Conservation (phyloP, 2,888 invertebrate species). For the Seira sanloemensis region DNA sequence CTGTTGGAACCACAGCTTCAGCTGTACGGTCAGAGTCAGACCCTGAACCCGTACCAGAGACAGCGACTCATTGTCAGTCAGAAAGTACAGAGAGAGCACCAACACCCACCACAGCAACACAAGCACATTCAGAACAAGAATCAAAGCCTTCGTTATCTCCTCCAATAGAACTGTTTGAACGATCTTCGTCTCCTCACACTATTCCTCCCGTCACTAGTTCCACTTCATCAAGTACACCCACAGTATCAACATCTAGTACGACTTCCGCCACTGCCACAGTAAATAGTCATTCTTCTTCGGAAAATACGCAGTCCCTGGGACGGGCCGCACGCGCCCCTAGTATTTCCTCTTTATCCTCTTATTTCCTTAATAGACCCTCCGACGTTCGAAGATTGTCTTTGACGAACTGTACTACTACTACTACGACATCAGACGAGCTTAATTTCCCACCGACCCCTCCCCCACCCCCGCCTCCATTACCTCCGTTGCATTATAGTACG, state of each 20-base stretch:
- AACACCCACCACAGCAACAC: slow-evolving; percentile 2
- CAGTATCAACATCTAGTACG: slow-evolving; percentile 39
- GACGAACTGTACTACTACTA: slow-evolving; percentile 30
- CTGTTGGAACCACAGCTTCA: slow-evolving; percentile 30
- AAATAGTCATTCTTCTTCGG: background rate
- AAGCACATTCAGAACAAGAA: background rate
- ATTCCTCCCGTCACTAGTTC: background rate
- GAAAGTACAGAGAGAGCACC: background rate
- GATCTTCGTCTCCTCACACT: slow-evolving; percentile 5
- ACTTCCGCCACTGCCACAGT: slow-evolving; percentile 11
- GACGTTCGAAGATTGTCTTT: slow-evolving; percentile 53
- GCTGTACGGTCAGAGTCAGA: slow-evolving; percentile 55
- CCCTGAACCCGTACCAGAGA: slow-evolving; percentile 41
- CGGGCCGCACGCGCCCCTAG: slow-evolving; percentile 54
- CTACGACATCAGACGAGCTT: slow-evolving; percentile 39
- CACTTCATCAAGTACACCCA: slow-evolving; percentile 35
- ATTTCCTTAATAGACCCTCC: slow-evolving; percentile 68
- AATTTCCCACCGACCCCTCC: slow-evolving; percentile 23
- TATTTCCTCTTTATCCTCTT: slow-evolving; percentile 60
- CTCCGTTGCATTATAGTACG: slow-evolving; percentile 36
- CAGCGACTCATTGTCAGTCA: background rate
- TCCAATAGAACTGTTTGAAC: background rate
- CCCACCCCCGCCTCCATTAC: slow-evolving; percentile 31
- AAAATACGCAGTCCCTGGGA: slow-evolving; percentile 28
- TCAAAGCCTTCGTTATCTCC: slow-evolving; percentile 13